Evolutionary conservation across 2,113 vertebrate species (phyloP), one percentile per base, ranked within the genome.

Genomic region (Xenus cinereus): DNA sequence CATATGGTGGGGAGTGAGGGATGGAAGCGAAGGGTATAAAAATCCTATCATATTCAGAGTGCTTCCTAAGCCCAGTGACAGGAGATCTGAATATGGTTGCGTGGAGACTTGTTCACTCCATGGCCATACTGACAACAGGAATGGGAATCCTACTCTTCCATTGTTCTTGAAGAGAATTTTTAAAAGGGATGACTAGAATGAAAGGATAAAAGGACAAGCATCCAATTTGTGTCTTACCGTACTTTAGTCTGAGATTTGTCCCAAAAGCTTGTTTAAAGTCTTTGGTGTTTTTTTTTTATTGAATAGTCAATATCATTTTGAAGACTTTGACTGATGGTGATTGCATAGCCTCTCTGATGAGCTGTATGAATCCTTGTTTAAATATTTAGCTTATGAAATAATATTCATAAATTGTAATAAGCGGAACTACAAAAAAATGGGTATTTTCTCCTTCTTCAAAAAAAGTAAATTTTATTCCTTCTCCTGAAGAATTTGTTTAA

Each of bases 1-100:
- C 3, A 0, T 64, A 4, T 27, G 27, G 12, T 67, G n/a, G 3
- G 30, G 21, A 69, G 37, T 12, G 51, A 51, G 14, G 12, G 0
- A 14, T 64, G 26, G 54, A 69, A 63, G 23, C 19, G 28, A n/a
- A 81, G 23, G 1, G 0, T 84, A 27, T 50, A 41, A 91, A 81
- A 74, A n/a, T 48, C 8, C 14, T 53, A 1, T 4, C 16, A 1
- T 33, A 12, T 74, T 78, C 33, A 37, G 35, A 39, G 19, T 35
- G 5, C 9, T 62, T 48, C 27, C 46, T 14, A 66, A 78, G 14
- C 15, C 35, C 14, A 7, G 0, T 27, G 16, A 33, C 7, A 50
- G 46, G 28, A 76, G 16, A 45, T 39, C 43, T 46, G 51, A 41
- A 45, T 59, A 24, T 10, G 23, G 8, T 27, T 78, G 26, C 54